Evolutionary conservation across 2,113 vertebrate species (phyloP), one percentile per base, ranked within the genome.

Genomic region (Lathamus discolor): DNA sequence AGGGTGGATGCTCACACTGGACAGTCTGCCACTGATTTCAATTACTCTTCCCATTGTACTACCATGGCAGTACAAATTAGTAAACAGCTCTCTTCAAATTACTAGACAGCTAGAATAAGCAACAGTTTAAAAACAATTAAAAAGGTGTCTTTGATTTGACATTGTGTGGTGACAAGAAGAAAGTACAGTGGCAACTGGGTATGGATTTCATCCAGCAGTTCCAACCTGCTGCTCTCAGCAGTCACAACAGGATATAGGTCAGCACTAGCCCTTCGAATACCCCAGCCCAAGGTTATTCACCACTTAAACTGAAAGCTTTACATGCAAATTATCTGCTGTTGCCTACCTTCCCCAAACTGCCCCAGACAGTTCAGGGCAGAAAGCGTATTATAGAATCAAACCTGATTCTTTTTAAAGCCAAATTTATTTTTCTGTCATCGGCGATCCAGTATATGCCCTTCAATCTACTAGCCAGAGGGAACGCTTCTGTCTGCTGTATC

Each of bases 211-310:
- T 90, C 95, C 95, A 96, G 88, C 90, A 96, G 92, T 86, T 96
- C 88, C 93, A 96, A 93, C 88, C 86, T 95, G 88, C 95, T 94
- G 93, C 88, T 92, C 92, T 96, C 96, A 90, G 93, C 88, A 95
- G 88, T 95, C 96, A 96, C 83, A 96, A 94, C 79, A 93, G 88
- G 68, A 83, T 92, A 90, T 11, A 96, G 93, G 94, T 94, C 92
- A 94, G 48, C 46, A 64, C 6, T 43, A 87, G 82, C 81, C 85
- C 43, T 93, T 83, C 3, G 2, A n/a, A 92, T 63, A 90, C 51
- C 77, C 62, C 51, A 77, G 43, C 17, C 46, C 82, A 91, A 95
- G 95, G 90, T 96, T 95, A 96, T 70, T 89, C 84, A 85, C 39
- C 57, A 85, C 35, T 87, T 78, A 39, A 86, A 85, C 73, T 75